Percentiles rank a stretch among this genome's conserved stretches.
Conservation (phyloP, 2,113 vertebrate species). For the Hymenochirus boettgeri region DNA sequence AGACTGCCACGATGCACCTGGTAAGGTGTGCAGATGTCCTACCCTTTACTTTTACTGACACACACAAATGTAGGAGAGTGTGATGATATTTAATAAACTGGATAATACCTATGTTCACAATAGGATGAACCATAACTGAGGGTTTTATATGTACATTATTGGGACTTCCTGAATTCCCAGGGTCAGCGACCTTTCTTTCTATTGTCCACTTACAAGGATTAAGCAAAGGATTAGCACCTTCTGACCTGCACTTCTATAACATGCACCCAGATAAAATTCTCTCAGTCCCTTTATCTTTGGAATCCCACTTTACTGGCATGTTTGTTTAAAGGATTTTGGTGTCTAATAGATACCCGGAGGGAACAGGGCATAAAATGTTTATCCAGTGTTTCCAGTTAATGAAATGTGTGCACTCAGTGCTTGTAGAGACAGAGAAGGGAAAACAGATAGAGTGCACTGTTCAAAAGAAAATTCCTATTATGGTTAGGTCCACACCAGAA, state of each 20-base stretch:
- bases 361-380: not conserved
- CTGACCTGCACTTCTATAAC: constrained; percentile 16
- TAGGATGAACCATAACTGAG: not conserved
- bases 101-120: not conserved
- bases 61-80: not conserved
- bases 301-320: constrained; percentile 12
- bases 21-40: too few relatives aligned
- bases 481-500: too few relatives aligned
- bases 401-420: not conserved
- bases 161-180: constrained; percentile 12
- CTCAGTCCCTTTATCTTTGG: constrained; percentile 28
- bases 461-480: too few relatives aligned
- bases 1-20: too few relatives aligned
- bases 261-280: constrained; percentile 14
- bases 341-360: constrained; percentile 3
- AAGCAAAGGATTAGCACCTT: constrained; percentile 20
- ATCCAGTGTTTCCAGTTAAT: not conserved
- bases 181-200: constrained; percentile 27
- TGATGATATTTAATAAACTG: not conserved
- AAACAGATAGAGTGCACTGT: not conserved
- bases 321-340: constrained; percentile 10
- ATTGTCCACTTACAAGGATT: constrained; percentile 35
- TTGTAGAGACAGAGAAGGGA: not conserved
- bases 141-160: not conserved
- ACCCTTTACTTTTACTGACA: too few relatives aligned